Evolutionary conservation across 2,797 vertebrate genomes (phyloP).

Genomic region (Anguilla pacifica): DNA sequence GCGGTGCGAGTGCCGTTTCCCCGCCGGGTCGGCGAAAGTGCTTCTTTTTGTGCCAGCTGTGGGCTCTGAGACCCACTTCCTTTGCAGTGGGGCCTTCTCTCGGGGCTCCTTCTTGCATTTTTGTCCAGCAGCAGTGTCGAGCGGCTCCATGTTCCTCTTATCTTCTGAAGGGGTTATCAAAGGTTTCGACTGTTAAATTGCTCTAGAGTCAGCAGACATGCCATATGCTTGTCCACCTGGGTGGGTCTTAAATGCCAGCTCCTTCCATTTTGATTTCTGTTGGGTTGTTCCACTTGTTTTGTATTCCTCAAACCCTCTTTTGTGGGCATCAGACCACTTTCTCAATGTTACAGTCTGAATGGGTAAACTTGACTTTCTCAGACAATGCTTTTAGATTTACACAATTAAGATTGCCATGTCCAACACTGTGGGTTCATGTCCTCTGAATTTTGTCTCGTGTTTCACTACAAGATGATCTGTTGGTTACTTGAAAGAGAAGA

Average conservation of each 20-base stretch:
- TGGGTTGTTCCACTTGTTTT: constrained; percentile 51
- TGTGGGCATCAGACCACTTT: constrained; percentile 58
- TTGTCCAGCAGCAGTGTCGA: constrained; percentile 82
- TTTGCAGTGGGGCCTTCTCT: constrained; percentile 84
- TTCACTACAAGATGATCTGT: constrained; percentile 39
- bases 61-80: constrained; percentile 91
- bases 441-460: not conserved
- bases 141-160: constrained; percentile 85
- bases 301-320: constrained; percentile 50
- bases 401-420: not conserved
- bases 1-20: constrained; percentile 75
- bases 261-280: constrained; percentile 75
- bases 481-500: constrained; percentile 46
- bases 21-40: constrained; percentile 84
- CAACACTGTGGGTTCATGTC: constrained; percentile 10
- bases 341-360: constrained; percentile 41
- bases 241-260: constrained; percentile 71
- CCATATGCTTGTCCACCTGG: constrained; percentile 74
- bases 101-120: constrained; percentile 86
- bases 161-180: constrained; percentile 46
- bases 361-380: constrained; percentile 5
- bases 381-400: constrained; percentile 11
- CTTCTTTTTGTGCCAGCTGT: constrained; percentile 83
- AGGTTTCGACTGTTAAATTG: constrained; percentile 73
- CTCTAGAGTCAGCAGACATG: constrained; percentile 75